Conservation (phyloP, 2,888 invertebrate genomes). For the Teleiodes luculella region DNA sequence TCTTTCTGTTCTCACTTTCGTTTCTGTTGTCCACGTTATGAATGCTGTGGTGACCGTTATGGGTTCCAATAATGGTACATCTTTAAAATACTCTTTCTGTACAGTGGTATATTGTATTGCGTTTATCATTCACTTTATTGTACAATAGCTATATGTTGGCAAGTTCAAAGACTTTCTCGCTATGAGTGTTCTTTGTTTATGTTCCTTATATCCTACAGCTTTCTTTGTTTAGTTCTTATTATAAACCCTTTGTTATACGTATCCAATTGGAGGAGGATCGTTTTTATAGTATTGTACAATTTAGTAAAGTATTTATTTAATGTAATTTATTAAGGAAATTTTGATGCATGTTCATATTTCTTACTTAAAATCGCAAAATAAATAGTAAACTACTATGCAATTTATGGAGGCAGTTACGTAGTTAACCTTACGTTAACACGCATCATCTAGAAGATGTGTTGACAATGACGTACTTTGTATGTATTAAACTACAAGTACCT, state of each 20-base stretch:
- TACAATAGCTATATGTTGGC: background rate
- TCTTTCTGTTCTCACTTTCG: background rate
- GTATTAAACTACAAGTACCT: no score
- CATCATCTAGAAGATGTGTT: no score
- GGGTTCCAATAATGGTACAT: no score
- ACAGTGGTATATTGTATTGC: background rate
- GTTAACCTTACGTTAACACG: background rate
- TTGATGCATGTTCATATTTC: background rate
- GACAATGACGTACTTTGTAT: background rate
- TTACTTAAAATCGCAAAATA: background rate
- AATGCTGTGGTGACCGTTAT: background rate
- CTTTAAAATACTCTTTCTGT: background rate
- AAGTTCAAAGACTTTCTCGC: slow-evolving; percentile 3
- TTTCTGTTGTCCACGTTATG: background rate
- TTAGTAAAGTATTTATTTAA: no score
- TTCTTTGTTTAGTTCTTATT: background rate
- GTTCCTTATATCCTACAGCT: background rate
- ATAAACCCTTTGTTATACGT: background rate
- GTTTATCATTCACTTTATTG: background rate
- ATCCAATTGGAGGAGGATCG: no score
- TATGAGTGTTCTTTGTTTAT: background rate
- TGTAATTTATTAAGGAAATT: no score
- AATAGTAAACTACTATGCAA: background rate
- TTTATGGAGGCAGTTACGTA: no score
- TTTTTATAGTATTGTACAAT: no score